Evolutionary conservation across 2,888 invertebrate species (phyloP).

Genomic region (Caenorhabditis sinica): DNA sequence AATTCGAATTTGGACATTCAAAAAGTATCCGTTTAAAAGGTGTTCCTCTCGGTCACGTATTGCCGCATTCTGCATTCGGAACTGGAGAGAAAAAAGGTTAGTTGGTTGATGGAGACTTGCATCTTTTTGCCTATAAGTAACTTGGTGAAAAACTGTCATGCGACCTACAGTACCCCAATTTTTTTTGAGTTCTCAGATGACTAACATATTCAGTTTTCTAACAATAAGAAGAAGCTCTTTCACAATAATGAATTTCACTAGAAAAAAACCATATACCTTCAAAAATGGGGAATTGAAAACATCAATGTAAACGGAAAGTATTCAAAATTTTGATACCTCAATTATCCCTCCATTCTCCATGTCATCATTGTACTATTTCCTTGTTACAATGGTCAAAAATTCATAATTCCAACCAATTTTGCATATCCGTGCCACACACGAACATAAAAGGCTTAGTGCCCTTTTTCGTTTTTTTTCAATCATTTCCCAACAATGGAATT

Average conservation of each 20-base stretch:
- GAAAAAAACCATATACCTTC: too few relatives aligned
- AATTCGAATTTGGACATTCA: conserved; percentile 27
- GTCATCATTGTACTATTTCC: neutral
- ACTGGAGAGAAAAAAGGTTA: neutral
- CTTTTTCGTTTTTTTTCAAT: neutral
- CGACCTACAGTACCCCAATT: neutral
- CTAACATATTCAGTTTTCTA: neutral
- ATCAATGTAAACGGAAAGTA: too few relatives aligned
- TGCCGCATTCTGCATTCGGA: neutral
- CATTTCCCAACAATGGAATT: neutral
- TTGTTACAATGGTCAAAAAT: neutral
- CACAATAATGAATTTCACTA: too few relatives aligned
- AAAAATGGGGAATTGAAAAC: too few relatives aligned
- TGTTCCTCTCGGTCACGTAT: conserved; percentile 23
- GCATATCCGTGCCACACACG: neutral
- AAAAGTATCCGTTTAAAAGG: conserved; percentile 29
- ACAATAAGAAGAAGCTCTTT: too few relatives aligned
- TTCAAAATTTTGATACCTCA: too few relatives aligned
- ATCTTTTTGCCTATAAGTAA: neutral
- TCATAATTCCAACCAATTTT: neutral
- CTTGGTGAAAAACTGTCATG: neutral
- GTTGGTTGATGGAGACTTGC: neutral
- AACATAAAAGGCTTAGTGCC: neutral
- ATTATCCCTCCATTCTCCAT: neutral
- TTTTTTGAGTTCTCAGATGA: neutral